Percentiles rank a stretch among this genome's conserved stretches.
These are phyloP conservation scores for Chrysotoxum bicinctum DNA, from an alignment of 2,888 invertebrate genomes.

Conservation along the genomic window DNA sequence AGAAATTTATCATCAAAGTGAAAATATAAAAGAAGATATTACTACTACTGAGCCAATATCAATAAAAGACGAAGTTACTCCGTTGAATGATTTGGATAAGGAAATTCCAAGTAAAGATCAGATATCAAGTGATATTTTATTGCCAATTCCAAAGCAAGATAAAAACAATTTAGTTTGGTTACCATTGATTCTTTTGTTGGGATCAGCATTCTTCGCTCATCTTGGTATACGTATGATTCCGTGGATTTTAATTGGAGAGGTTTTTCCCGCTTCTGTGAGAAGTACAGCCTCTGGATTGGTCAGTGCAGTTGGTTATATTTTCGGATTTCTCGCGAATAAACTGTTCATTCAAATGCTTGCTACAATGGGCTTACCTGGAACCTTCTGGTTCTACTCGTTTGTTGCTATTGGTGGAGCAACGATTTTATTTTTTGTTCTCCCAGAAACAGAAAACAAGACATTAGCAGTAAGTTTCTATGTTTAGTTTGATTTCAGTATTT, in stretches of 20 bases:
- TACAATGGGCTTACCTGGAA: constrained; percentile 86
- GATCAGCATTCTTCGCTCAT: constrained; percentile 87
- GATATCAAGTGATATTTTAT: constrained; percentile 76
- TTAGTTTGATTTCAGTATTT: neutral
- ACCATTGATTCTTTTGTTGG: constrained; percentile 86
- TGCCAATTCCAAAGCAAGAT: constrained; percentile 81
- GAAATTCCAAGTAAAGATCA: constrained; percentile 68
- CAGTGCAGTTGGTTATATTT: constrained; percentile 88
- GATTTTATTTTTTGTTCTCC: constrained; percentile 86
- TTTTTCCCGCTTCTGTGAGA: constrained; percentile 87
- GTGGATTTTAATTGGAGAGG: constrained; percentile 91
- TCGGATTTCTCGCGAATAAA: constrained; percentile 89
- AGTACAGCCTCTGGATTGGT: constrained; percentile 88
- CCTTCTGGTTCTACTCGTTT: constrained; percentile 87
- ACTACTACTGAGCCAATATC: constrained; percentile 36
- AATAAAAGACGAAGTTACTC: constrained; percentile 8
- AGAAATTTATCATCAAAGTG: constrained; percentile 49
- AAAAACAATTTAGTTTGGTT: constrained; percentile 85
- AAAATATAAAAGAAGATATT: constrained; percentile 22
- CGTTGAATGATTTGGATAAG: constrained; percentile 5
- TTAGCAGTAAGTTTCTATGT: constrained; percentile 80
- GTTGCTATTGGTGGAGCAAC: constrained; percentile 86
- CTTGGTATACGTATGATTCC: constrained; percentile 87
- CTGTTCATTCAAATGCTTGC: constrained; percentile 86
- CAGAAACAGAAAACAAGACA: constrained; percentile 92